Evolutionary conservation across 2,888 invertebrate species (phyloP).

Genomic region (Trisateles emortualis): DNA sequence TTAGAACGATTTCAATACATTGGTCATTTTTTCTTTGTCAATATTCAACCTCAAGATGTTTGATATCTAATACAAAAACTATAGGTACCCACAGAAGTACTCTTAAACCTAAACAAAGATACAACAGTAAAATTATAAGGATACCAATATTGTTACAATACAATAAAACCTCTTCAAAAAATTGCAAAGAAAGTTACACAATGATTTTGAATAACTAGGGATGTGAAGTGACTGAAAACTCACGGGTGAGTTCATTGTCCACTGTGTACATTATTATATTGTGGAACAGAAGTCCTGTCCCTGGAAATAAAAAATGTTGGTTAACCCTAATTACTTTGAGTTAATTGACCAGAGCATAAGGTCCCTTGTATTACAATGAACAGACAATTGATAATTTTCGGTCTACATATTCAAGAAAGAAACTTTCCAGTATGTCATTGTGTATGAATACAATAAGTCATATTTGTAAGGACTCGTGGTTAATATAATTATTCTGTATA

Average conservation of each 20-base stretch:
- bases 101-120: no score
- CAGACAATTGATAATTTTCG: background rate
- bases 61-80: no score
- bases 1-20: no score
- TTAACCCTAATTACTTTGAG: conserved; percentile 28
- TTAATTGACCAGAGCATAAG: conserved; percentile 7
- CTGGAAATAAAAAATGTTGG: conserved; percentile 27
- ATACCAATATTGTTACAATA: no score
- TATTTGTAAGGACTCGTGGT: no score
- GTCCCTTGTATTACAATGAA: conserved; percentile 31
- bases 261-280: conserved; percentile 9
- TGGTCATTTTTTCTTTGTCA: no score
- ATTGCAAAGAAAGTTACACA: background rate
- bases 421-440: no score
- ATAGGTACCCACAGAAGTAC: no score
- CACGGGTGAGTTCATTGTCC: background rate
- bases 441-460: background rate
- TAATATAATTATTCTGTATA: no score
- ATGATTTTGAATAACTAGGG: background rate
- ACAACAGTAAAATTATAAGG: no score
- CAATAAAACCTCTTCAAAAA: background rate
- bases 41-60: no score
- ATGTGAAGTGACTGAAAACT: background rate
- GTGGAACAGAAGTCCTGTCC: conserved; percentile 18
- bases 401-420: background rate